Conservation (phyloP, 1,140 invertebrate genomes). For the Zaprionus ornatus region DNA sequence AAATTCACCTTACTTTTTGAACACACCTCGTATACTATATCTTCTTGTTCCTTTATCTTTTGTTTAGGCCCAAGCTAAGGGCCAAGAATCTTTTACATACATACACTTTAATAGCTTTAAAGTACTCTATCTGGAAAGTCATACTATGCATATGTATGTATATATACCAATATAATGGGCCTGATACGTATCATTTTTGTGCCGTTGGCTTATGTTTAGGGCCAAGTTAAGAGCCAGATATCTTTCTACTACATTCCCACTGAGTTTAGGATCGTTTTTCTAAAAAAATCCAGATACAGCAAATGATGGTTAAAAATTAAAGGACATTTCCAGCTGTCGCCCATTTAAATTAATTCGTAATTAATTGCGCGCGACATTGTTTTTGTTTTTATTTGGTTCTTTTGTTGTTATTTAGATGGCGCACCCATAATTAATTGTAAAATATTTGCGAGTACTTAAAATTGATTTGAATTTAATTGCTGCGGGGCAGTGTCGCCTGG, state of each 20-base stretch:
- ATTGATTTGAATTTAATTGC: constrained; percentile 84
- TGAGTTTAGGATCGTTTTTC: background rate
- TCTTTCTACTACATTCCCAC: background rate
- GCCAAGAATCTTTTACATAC: too few species aligned
- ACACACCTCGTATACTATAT: too few species aligned
- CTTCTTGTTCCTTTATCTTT: background rate
- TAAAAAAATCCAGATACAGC: too few species aligned
- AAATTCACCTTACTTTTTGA: too few species aligned
- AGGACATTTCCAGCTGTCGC: background rate
- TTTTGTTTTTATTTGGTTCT: background rate
- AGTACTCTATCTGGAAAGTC: too few species aligned
- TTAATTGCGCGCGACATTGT: constrained; percentile 5
- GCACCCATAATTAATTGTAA: constrained; percentile 77
- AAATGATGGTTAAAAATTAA: background rate
- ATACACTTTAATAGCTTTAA: too few species aligned
- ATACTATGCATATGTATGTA: too few species aligned
- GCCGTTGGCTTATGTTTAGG: too few species aligned
- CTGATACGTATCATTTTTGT: too few species aligned
- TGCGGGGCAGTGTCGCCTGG: background rate
- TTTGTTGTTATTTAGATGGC: constrained; percentile 31
- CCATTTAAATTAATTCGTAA: constrained; percentile 5
- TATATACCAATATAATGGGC: too few species aligned
- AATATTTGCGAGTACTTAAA: constrained; percentile 83
- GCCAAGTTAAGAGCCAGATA: too few species aligned
- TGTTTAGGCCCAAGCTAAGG: too few species aligned